Conservation (phyloP, 2,797 vertebrate species). For the Sylvia borin region DNA sequence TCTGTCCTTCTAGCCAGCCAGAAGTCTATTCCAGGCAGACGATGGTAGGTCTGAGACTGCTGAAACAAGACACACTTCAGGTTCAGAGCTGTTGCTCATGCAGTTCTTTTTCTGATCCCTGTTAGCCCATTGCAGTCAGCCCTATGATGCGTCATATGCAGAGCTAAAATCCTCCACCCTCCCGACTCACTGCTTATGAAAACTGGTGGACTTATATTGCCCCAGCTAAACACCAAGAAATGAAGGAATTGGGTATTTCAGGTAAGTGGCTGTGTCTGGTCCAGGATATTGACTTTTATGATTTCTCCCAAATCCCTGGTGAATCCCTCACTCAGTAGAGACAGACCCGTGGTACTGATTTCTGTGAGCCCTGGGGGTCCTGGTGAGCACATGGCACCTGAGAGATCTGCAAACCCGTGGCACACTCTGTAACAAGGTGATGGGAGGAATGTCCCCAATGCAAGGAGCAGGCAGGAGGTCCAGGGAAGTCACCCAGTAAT, state of each 20-base stretch:
- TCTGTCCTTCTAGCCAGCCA: conserved; percentile 60
- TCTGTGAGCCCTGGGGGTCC: neutral
- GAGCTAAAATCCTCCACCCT: neutral
- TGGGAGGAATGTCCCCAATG: neutral
- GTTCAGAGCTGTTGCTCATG: conserved; percentile 49
- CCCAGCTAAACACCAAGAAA: neutral
- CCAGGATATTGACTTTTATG: neutral
- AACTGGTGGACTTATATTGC: neutral
- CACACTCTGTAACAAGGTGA: neutral
- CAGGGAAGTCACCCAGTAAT: neutral
- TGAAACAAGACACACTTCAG: conserved; percentile 30
- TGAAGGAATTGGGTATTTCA: neutral
- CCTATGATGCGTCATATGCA: neutral
- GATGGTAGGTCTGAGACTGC: conserved; percentile 40
- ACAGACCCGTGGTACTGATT: neutral
- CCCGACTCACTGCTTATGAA: neutral
- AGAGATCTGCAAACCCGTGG: neutral
- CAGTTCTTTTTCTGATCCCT: neutral
- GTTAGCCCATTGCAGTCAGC: conserved; percentile 54
- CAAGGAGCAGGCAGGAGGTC: neutral
- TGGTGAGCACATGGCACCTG: neutral
- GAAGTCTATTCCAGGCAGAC: conserved; percentile 50
- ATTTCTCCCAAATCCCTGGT: neutral
- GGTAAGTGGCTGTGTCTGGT: neutral
- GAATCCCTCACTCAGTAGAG: neutral